Evolutionary conservation across 2,113 vertebrate species (phyloP).

Genomic region (Percina caprodes): DNA sequence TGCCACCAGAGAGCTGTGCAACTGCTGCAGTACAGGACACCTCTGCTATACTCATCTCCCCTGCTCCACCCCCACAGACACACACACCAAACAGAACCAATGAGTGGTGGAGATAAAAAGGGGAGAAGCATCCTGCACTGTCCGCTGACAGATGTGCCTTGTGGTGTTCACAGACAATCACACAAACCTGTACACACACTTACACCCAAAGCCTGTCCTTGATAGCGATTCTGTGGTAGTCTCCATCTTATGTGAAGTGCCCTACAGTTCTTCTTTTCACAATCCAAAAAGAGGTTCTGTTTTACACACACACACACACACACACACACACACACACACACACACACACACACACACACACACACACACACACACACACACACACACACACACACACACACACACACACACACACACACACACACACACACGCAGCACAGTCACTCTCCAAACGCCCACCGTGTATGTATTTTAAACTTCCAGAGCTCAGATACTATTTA

Average conservation of each 20-base stretch:
- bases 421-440: slow-evolving; percentile 53
- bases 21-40: slow-evolving; percentile 67
- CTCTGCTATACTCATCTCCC: slow-evolving; percentile 36
- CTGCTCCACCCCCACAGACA: background rate
- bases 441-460: slow-evolving; percentile 65
- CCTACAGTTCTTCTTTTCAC: background rate
- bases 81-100: slow-evolving; percentile 26
- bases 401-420: slow-evolving; percentile 58
- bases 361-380: slow-evolving; percentile 50
- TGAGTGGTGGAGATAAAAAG: slow-evolving; percentile 17
- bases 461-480: slow-evolving; percentile 62
- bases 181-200: slow-evolving; percentile 15
- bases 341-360: slow-evolving; percentile 48
- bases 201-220: slow-evolving; percentile 25
- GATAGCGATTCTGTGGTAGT: slow-evolving; percentile 15
- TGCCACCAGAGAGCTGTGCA: slow-evolving; percentile 56
- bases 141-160: slow-evolving; percentile 45
- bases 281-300: slow-evolving; percentile 8
- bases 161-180: slow-evolving; percentile 7
- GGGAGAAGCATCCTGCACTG: slow-evolving; percentile 25
- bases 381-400: background rate
- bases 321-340: slow-evolving; percentile 43
- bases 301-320: slow-evolving; percentile 20
- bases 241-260: slow-evolving; percentile 7
- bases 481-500: slow-evolving; percentile 52